These are phyloP conservation scores for Drosophila lacertosa DNA, from an alignment of 1,140 invertebrate species.

Conservation along the genomic window DNA sequence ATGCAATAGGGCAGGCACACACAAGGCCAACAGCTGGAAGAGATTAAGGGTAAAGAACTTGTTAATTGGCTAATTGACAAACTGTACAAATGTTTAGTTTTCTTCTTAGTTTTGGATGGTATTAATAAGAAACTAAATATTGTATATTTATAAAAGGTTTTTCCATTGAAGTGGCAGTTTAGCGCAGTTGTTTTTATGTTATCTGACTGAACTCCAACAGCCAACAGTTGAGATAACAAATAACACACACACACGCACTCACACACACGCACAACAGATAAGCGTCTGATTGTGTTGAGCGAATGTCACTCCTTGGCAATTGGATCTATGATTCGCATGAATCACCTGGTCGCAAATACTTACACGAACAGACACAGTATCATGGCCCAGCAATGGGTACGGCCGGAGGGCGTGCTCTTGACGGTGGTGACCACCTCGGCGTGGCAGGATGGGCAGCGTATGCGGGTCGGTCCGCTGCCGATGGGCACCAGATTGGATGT, in stretches of 20 bases:
- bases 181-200: conserved; percentile 34
- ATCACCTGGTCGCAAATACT: conserved; percentile 43
- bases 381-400: conserved; percentile 87
- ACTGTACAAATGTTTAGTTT: too few species aligned
- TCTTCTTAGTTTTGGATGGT: too few species aligned
- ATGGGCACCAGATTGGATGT: conserved; percentile 71
- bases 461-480: conserved; percentile 84
- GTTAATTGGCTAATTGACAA: not conserved
- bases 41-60: not conserved
- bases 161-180: conserved; percentile 5
- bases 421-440: conserved; percentile 85
- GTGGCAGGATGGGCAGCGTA: conserved; percentile 86
- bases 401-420: conserved; percentile 85
- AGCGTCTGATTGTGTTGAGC: conserved; percentile 13
- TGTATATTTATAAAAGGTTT: conserved; percentile 7
- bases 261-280: conserved; percentile 10
- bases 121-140: not conserved
- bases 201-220: conserved; percentile 60
- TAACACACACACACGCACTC: not conserved
- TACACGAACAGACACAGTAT: conserved; percentile 86
- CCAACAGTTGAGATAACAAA: conserved; percentile 65
- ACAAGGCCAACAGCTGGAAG: conserved; percentile 73
- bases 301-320: conserved; percentile 16
- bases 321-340: conserved; percentile 1
- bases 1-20: conserved; percentile 88